Conservation (phyloP, 2,113 vertebrate species). For the Azemiops feae region DNA sequence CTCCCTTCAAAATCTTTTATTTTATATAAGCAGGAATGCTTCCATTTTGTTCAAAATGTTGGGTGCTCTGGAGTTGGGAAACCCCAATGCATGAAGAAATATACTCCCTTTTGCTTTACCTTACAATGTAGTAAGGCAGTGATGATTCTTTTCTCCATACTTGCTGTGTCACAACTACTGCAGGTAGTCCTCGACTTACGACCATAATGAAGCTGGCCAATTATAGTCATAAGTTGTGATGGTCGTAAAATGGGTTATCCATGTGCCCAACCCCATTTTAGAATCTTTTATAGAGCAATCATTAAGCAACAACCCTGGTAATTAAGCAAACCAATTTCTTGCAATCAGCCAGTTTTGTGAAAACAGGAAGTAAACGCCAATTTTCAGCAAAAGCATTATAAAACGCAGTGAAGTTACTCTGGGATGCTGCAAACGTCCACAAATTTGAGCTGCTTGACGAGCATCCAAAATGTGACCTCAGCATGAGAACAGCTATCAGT, state of each 20-base stretch:
- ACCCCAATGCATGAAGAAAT: not conserved
- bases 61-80: not conserved
- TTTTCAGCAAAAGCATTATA: no score
- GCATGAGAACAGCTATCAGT: no score
- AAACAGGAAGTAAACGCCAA: no score
- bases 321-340: not conserved
- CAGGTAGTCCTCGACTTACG: not conserved
- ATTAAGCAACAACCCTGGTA: not conserved
- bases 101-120: not conserved
- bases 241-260: not conserved
- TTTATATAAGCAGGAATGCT: not conserved
- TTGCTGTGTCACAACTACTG: not conserved
- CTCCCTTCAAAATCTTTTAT: not conserved
- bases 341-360: not conserved
- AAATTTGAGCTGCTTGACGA: no score
- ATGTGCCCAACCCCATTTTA: not conserved
- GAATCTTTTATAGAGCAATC: not conserved
- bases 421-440: no score
- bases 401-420: no score
- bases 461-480: no score
- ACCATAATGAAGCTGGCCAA: not conserved
- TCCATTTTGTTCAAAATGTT: not conserved
- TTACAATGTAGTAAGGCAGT: not conserved
- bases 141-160: not conserved
- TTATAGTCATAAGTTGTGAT: not conserved